A percentile compares a stretch with the other conserved stretches of the same genome.
phyloP scores from a whole-genome alignment of 2,113 vertebrate species.

The Heptranchias perlo region DNA sequence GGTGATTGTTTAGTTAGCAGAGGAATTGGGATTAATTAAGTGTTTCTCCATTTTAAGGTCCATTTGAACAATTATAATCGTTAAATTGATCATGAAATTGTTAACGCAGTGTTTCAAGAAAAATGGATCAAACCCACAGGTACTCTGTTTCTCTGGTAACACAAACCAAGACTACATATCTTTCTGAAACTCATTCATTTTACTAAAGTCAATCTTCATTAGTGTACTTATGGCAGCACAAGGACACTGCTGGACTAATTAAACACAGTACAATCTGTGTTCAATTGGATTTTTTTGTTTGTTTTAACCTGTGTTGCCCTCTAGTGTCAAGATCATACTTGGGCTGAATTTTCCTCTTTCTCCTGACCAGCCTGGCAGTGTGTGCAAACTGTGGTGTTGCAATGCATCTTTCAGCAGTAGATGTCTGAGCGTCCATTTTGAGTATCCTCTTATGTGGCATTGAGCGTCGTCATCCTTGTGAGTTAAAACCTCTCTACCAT shows the following conservation, averaged over 20 bases:
- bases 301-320: neutral
- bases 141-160: neutral
- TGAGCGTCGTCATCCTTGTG: neutral
- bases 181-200: neutral
- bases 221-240: neutral
- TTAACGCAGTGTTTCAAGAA: neutral
- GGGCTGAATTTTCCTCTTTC: neutral
- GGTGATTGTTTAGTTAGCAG: neutral
- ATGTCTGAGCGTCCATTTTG: neutral
- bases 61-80: slow-evolving; percentile 23
- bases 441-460: neutral
- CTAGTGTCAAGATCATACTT: neutral
- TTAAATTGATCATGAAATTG: slow-evolving; percentile 6
- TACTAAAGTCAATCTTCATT: neutral
- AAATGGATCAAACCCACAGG: neutral
- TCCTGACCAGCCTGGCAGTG: neutral
- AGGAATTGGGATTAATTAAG: slow-evolving; percentile 5
- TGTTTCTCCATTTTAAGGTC: slow-evolving; percentile 26
- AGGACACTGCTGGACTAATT: neutral
- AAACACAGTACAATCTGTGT: neutral
- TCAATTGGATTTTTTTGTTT: neutral
- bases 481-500: neutral
- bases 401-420: neutral
- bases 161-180: neutral
- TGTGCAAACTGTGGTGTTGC: neutral